Base-by-base conservation (phyloP, 2,888 invertebrate species). In the Ametastegia equiseti region DNA sequence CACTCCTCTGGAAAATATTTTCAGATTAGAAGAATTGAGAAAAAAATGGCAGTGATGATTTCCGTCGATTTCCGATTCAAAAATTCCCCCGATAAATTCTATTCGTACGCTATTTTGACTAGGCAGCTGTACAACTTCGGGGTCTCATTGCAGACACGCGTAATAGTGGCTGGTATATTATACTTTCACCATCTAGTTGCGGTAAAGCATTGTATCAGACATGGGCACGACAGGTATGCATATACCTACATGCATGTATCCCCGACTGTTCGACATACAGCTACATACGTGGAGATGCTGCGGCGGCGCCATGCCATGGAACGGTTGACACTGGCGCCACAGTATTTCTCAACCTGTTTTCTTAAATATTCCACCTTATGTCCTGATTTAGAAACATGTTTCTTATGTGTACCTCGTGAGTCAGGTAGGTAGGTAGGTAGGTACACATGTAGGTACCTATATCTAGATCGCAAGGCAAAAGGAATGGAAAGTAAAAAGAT, bases 321-420 rank as follows among this genome's bases (percentile, higher is more conserved):
- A n/a, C 47, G 39, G 71, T 71, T 71, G 71, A 71, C 71, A 71
- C 71, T 71, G 71, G 71, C 71, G 71, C 71, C 71, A 42, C 71
- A 71, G 71, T 71, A 71, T 71, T 71, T 71, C 71, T 71, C 71
- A 71, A 71, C 71, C 71, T 71, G 71, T 71, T 71, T 71, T 39
- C n/a, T 47, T 71, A 47, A 47, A 71, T 71, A 45, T 47, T 45
- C 45, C 71, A 71, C 47, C 47, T 71, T 42, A 27, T 45, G 47
- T 15, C 42, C 71, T 45, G 71, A 71, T 71, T 45, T 30, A 30
- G 45, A 47, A 67, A 27, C 47, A 30, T 30, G 27, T 45, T 27
- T 27, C 47, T 45, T 45, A 45, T 42, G n/a, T n/a, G n/a, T n/a
- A n/a, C 27, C 47, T 4, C 71, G 23, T 7, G 13, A 19, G 11